Evolutionary conservation across 2,113 vertebrate genomes (phyloP).

Genomic region (Sebastes fasciatus): DNA sequence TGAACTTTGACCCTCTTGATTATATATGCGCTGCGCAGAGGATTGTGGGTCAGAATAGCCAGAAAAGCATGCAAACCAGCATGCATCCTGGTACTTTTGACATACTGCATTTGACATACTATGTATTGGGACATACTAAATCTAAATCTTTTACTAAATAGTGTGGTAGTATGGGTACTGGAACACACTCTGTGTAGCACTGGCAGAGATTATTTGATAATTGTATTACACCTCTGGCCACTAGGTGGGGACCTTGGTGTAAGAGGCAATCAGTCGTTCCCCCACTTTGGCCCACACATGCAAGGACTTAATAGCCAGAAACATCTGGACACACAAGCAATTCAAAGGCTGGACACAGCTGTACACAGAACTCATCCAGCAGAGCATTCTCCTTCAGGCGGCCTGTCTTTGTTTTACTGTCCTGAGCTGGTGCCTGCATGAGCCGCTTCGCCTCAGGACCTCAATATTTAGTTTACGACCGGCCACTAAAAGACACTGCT

Average conservation of each 20-base stretch:
- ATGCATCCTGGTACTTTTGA: too few species aligned
- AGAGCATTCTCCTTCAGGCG: slow-evolving; percentile 45
- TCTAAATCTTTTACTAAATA: too few species aligned
- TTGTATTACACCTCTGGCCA: slow-evolving; percentile 10
- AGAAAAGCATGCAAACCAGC: too few species aligned
- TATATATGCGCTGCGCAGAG: too few species aligned
- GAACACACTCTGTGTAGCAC: not conserved
- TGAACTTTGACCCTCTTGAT: too few species aligned
- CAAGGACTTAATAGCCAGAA: slow-evolving; percentile 47
- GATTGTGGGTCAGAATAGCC: too few species aligned
- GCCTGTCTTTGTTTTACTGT: slow-evolving; percentile 57
- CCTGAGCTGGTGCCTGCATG: slow-evolving; percentile 30
- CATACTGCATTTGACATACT: too few species aligned
- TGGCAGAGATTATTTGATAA: not conserved
- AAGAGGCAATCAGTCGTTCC: not conserved
- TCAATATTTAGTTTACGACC: slow-evolving; percentile 46
- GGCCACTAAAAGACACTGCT: slow-evolving; percentile 35
- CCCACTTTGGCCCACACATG: slow-evolving; percentile 29
- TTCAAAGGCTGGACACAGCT: slow-evolving; percentile 69
- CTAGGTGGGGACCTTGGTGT: slow-evolving; percentile 38
- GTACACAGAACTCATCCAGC: slow-evolving; percentile 58
- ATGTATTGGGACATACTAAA: too few species aligned
- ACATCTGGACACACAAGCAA: slow-evolving; percentile 66
- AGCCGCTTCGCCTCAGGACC: slow-evolving; percentile 45
- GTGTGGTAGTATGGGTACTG: too few species aligned